Evolutionary conservation across 2,113 vertebrate species (phyloP), one percentile per base, ranked within the genome.

Genomic region (Typhlomys cinereus): DNA sequence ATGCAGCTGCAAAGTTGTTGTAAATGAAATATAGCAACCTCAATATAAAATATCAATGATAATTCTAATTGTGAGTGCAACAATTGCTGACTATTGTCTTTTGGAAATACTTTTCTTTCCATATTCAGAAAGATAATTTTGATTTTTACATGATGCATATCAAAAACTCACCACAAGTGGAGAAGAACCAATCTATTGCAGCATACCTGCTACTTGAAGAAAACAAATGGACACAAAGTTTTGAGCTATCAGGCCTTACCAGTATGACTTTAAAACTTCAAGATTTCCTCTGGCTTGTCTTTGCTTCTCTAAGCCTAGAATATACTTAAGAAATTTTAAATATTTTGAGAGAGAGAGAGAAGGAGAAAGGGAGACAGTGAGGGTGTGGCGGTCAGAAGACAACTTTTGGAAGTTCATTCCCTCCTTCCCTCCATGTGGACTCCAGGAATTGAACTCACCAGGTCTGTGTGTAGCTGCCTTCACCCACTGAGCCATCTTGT

Each of bases 41-140:
- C 61, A 92, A 85, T 85, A 39, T 41, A 93, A 95, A 93, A 74
- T 82, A 93, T 61, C 41, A 88, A 59, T 75, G 75, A 76, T 91
- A 93, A 89, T 78, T 91, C 25, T 64, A 95, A 95, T 79, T 91
- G 41, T 78, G 25, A 80, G 82, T 14, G 27, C 21, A 67, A 79
- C 36, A 78, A 82, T 91, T 96, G 73, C 41, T 59, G 48, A 82
- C 69, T 25, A 36, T 11, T 17, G 4, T 78, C 14, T 61, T 25
- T 79, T 75, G 92, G 90, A 31, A 27, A 9, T 50, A 79, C 31
- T 70, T 11, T 34, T 64, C 6, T 69, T 91, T 92, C 15, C 57
- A 83, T 89, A 89, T 95, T 69, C n/a, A 66, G 34, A 48, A 20
- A 95, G 7, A 57, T 69, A 54, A 46, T 59, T 70, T 39, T 39